Conservation (phyloP, 2,888 invertebrate genomes). For the Rhimphoctona megacephalus region DNA sequence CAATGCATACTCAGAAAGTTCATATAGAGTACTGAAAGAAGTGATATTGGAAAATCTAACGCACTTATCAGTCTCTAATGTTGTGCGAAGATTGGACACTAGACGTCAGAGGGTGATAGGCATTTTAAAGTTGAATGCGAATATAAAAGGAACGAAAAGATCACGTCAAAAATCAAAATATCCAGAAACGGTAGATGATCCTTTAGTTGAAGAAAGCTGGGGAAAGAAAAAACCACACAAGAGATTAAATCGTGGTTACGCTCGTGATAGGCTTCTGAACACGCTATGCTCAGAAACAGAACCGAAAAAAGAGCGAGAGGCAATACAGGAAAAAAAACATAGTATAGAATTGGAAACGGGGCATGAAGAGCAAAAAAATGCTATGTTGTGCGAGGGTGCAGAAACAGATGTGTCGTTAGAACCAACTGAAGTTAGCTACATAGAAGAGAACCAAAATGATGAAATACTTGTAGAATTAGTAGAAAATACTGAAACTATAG, state of each 20-base stretch:
- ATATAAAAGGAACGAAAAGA: conserved; percentile 30
- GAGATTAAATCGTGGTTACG: conserved; percentile 4
- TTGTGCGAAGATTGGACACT: conserved; percentile 10
- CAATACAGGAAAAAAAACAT: not conserved
- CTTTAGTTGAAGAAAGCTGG: conserved; percentile 45
- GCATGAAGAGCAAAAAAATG: too few relatives aligned
- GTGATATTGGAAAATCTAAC: conserved; percentile 31
- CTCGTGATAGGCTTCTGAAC: not conserved
- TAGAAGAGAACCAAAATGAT: too few relatives aligned
- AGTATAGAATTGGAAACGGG: too few relatives aligned
- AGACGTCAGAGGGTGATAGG: conserved; percentile 28
- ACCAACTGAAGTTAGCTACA: too few relatives aligned
- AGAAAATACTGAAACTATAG: too few relatives aligned
- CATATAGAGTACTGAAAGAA: conserved; percentile 19
- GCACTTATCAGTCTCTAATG: conserved; percentile 31
- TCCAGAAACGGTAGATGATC: conserved; percentile 48
- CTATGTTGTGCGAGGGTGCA: too few relatives aligned
- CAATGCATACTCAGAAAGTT: conserved; percentile 66
- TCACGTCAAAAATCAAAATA: conserved; percentile 19
- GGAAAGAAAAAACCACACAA: not conserved
- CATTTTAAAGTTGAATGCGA: conserved; percentile 25
- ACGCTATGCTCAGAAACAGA: not conserved
- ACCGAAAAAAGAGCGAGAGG: too few relatives aligned
- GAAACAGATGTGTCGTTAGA: too few relatives aligned
- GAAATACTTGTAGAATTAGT: too few relatives aligned